Evolutionary conservation across 2,888 invertebrate genomes (phyloP), one percentile per base, ranked within the genome.

Genomic region (Hirudinaria manillensis): DNA sequence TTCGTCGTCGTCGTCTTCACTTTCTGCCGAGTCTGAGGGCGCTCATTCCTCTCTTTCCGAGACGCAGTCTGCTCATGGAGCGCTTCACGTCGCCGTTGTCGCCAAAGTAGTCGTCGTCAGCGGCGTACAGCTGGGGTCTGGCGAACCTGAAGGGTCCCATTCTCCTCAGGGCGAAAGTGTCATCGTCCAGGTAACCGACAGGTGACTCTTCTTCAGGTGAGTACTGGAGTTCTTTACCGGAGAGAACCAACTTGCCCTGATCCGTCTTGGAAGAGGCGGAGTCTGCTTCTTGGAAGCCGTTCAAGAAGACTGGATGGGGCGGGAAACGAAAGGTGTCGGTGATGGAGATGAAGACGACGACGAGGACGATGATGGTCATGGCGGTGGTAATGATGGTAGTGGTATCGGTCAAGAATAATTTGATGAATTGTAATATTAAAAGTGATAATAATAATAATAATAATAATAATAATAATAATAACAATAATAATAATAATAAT

Each of bases 1-100:
- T n/a, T n/a, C n/a, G n/a, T n/a, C n/a, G n/a, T 45, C 45, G 36
- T 36, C 36, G 10, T 7, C 45, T 45, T 45, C 45, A 61, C 29
- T 61, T 61, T 61, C 61, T 61, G 7, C 61, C 61, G 24, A 61
- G 29, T 61, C 61, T 61, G 19, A 61, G 61, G 6, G 29, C 29
- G 24, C 61, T 10, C 61, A 61, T 61, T 4, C 61, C 61, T 61
- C 61, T 61, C 61, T 61, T 61, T 24, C 61, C 61, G 10, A 61
- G 61, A 24, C 61, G 24, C 7, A 61, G 61, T n/a, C 61, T 29
- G 61, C 61, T 29, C 61, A 61, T 61, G 61, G 61, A 24, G 24
- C 61, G 61, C 61, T 61, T 61, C 13, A 61, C 61, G 61, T 61
- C 61, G 45, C 13, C 45, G 19, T n/a, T 61, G 61, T 24, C 24